Evolutionary conservation across 2,797 vertebrate species (phyloP), one percentile per base, ranked within the genome.

Genomic region (Mareca strepera): DNA sequence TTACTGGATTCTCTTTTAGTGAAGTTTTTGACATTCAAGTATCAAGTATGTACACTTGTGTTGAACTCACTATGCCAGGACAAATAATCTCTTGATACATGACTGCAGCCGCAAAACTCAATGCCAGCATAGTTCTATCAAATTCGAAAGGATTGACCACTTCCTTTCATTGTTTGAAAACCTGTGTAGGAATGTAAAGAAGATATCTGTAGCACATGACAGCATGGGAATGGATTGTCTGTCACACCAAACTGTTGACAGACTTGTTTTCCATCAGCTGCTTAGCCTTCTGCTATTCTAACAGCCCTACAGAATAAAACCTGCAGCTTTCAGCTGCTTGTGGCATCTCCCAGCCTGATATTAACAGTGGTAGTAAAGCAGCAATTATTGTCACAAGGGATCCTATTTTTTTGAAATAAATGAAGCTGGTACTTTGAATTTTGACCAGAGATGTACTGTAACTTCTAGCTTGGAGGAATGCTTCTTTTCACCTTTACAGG

Each of bases 111-210:
- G 31, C 64, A 93, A 53, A 92, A 89, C 77, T 82, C 78, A 74
- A 56, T 29, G 59, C 72, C 82, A 87, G 52, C 13, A 56, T 5
- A 0, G 0, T 14, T 79, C 41, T 81, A 74, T 63, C 82, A 58
- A 56, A 86, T 83, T 60, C 75, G 41, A 67, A 89, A 72, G 48
- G 33, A 64, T 3, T 87, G 79, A 78, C 76, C 76, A 68, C 82
- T 91, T 93, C 68, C 68, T 92, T 66, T 82, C 39, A 43, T 50
- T 74, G 79, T 86, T 91, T 81, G 66, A 88, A 92, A 93, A 50
- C 17, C 44, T 41, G 7, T 14, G 28, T 29, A 82, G 72, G 44
- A 93, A 93, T 29, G 16, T 58, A 74, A 88, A 92, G 84, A 66
- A 89, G 60, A 44, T 64, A 79, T 48, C 21, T 52, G 59, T 22